Evolutionary conservation across 2,113 vertebrate species (phyloP).

Genomic region (Panthera uncia): DNA sequence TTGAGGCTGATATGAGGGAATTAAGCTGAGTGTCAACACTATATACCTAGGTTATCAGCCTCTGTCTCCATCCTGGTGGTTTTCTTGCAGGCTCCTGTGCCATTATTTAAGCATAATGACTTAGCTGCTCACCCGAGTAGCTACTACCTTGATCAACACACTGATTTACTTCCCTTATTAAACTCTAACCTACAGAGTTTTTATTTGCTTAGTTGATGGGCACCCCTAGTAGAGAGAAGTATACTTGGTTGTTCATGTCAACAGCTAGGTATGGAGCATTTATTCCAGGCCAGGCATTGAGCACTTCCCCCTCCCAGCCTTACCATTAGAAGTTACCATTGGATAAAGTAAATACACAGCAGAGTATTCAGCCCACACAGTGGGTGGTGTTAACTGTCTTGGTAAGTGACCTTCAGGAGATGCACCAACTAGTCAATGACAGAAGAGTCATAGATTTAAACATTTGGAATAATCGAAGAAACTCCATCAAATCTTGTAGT

Average conservation of each 20-base stretch:
- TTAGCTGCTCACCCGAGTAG: neutral
- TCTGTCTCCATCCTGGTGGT: neutral
- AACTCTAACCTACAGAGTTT: neutral
- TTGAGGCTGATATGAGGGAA: neutral
- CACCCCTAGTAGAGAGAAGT: neutral
- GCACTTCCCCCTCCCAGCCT: neutral
- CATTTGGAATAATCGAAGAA: neutral
- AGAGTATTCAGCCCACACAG: neutral
- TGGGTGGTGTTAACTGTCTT: neutral
- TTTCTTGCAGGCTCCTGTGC: neutral
- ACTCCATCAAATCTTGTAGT: neutral
- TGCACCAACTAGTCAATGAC: neutral
- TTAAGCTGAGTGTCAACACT: neutral
- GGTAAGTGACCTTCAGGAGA: neutral
- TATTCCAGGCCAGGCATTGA: neutral
- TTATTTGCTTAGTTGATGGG: neutral
- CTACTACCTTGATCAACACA: neutral
- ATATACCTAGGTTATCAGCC: neutral
- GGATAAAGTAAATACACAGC: neutral
- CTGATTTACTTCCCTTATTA: neutral
- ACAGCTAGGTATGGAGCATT: neutral
- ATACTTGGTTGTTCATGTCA: neutral
- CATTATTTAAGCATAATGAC: neutral
- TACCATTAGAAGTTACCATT: neutral
- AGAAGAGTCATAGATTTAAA: neutral